Percentiles rank a stretch among this genome's conserved stretches.
Conservation (phyloP, 2,113 vertebrate species). For the Artemisiospiza belli region DNA sequence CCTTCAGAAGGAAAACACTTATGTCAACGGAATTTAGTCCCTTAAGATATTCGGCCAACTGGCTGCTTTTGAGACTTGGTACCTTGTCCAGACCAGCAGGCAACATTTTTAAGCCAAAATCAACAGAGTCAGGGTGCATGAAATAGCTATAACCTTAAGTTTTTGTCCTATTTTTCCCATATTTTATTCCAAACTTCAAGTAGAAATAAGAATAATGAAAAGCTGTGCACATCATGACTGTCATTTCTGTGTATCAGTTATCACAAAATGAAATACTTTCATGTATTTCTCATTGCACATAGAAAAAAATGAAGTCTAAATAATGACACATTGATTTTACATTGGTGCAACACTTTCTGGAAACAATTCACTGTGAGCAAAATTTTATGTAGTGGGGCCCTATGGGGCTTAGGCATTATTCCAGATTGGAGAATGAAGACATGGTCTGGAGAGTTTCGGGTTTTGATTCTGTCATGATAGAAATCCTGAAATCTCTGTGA, state of each 20-base stretch:
- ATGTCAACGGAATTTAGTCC: not conserved
- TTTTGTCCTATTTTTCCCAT: not conserved
- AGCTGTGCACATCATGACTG: not conserved
- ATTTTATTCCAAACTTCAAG: not conserved
- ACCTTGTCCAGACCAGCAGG: not conserved
- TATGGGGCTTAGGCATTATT: not conserved
- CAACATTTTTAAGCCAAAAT: not conserved
- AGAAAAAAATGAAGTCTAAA: not conserved
- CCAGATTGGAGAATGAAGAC: not conserved
- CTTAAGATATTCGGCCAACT: not conserved
- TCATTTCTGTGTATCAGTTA: not conserved
- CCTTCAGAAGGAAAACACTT: slow-evolving; percentile 8
- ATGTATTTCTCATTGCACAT: not conserved
- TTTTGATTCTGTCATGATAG: not conserved
- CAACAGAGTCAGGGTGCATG: not conserved
- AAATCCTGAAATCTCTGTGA: not conserved
- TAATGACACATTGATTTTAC: not conserved
- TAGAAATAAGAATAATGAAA: not conserved
- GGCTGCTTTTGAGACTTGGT: not conserved
- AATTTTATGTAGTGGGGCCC: not conserved
- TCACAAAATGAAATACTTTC: not conserved
- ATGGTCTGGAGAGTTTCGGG: not conserved
- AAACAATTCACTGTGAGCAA: not conserved
- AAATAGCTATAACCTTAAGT: not conserved
- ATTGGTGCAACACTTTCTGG: not conserved